Percentiles rank a stretch among this genome's conserved stretches.
These are phyloP conservation scores for Limnephilus rhombicus DNA, from an alignment of 2,888 invertebrate species.

Conservation along the genomic window DNA sequence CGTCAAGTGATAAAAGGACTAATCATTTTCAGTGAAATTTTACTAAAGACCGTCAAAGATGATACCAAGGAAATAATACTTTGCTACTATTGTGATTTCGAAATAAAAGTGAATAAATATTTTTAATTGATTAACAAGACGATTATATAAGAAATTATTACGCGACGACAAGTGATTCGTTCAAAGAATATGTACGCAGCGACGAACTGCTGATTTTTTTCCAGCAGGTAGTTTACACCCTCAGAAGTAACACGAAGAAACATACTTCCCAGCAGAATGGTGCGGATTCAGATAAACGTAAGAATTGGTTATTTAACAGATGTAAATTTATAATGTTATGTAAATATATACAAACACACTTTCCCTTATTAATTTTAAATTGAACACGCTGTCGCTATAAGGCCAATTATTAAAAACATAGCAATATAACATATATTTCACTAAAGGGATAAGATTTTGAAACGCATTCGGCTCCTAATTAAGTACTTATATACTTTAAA, in stretches of 20 bases:
- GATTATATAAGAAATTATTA: neutral
- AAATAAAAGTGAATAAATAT: neutral
- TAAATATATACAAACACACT: neutral
- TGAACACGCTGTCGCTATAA: neutral
- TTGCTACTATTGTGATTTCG: neutral
- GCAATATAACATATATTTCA: neutral
- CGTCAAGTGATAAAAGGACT: constrained; percentile 14
- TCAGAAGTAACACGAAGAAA: neutral
- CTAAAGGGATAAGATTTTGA: neutral
- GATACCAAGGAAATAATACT: constrained; percentile 55
- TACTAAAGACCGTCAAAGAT: constrained; percentile 30
- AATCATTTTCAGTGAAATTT: neutral
- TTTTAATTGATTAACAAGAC: neutral
- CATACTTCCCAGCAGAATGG: constrained; percentile 21
- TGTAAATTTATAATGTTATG: neutral
- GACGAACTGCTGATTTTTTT: constrained; percentile 39
- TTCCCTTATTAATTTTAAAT: neutral
- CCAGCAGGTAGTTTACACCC: constrained; percentile 34
- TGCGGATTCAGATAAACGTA: constrained; percentile 54
- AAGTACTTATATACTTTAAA: neutral
- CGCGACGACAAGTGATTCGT: constrained; percentile 17
- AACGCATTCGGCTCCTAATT: neutral
- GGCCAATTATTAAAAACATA: neutral
- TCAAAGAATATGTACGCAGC: constrained; percentile 24
- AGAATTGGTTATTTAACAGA: constrained; percentile 41